A percentile compares a stretch with the other conserved stretches of the same genome.
phyloP scores from a whole-genome alignment of 2,888 invertebrate genomes.

The Punctoribates punctum region DNA sequence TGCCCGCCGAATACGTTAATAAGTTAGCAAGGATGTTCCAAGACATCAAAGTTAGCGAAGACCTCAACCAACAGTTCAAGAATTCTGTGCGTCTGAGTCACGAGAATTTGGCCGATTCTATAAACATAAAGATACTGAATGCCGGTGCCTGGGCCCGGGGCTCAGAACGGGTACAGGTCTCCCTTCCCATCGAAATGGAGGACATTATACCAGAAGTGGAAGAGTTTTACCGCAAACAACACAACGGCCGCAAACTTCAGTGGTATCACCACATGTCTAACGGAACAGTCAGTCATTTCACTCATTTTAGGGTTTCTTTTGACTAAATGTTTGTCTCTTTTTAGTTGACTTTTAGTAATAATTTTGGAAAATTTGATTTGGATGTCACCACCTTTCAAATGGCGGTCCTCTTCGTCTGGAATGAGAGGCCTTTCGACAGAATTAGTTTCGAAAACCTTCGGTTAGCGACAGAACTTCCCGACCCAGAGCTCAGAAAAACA shows the following conservation, averaged over 20 bases:
- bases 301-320: too few species aligned
- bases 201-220: slow-evolving; percentile 99
- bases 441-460: slow-evolving; percentile 95
- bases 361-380: slow-evolving; percentile 87
- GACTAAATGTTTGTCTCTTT: slow-evolving; percentile 46
- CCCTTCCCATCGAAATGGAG: slow-evolving; percentile 93
- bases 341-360: slow-evolving; percentile 85
- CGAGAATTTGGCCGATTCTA: slow-evolving; percentile 55
- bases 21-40: slow-evolving; percentile 88
- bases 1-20: slow-evolving; percentile 99
- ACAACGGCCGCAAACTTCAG: slow-evolving; percentile 93
- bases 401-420: slow-evolving; percentile 99
- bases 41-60: slow-evolving; percentile 96
- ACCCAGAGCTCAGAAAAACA: slow-evolving; percentile 88
- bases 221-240: slow-evolving; percentile 95
- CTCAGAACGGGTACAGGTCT: slow-evolving; percentile 89
- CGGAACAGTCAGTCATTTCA: slow-evolving; percentile 65
- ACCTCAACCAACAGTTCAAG: slow-evolving; percentile 87
- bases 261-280: slow-evolving; percentile 99
- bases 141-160: slow-evolving; percentile 97
- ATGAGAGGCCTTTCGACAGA: slow-evolving; percentile 85
- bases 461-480: slow-evolving; percentile 92
- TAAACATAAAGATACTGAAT: slow-evolving; percentile 97
- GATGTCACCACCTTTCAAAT: slow-evolving; percentile 99
- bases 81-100: slow-evolving; percentile 27